phyloP scores from a whole-genome alignment of 2,797 vertebrate species.

The Artibeus jamaicensis region DNA sequence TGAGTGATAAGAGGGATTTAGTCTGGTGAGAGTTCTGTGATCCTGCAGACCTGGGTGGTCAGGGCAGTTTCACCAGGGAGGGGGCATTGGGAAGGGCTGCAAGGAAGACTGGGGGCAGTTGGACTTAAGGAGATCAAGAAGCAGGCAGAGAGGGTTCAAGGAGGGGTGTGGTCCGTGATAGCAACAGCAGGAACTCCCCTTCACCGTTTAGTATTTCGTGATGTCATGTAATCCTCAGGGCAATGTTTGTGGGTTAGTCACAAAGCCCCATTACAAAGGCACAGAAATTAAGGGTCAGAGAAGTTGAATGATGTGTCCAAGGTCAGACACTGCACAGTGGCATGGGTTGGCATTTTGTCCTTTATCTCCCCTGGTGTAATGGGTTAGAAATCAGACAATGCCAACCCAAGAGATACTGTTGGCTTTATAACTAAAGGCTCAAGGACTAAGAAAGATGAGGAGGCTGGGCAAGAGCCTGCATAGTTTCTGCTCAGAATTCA shows the following conservation, averaged over 20 bases:
- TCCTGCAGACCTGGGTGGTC: not conserved
- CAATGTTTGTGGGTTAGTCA: not conserved
- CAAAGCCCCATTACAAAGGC: not conserved
- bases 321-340: not conserved
- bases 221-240: not conserved
- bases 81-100: not conserved
- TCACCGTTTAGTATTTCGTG: not conserved
- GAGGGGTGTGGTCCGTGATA: not conserved
- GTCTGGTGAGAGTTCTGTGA: accelerated
- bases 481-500: not conserved
- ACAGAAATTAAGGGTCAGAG: not conserved
- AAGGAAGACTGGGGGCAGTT: not conserved
- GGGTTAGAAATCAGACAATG: not conserved
- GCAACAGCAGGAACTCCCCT: not conserved
- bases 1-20: not conserved
- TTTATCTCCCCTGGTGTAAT: not conserved
- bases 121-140: not conserved
- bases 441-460: not conserved
- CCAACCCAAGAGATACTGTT: not conserved
- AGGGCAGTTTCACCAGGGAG: not conserved
- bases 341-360: not conserved
- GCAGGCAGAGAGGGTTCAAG: not conserved
- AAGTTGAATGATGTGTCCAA: not conserved
- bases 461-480: not conserved
- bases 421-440: not conserved